A percentile compares a stretch with the other conserved stretches of the same genome.
Evolutionary conservation across 2,888 invertebrate species (phyloP).

Genomic region (Gandaritis pyraliata): DNA sequence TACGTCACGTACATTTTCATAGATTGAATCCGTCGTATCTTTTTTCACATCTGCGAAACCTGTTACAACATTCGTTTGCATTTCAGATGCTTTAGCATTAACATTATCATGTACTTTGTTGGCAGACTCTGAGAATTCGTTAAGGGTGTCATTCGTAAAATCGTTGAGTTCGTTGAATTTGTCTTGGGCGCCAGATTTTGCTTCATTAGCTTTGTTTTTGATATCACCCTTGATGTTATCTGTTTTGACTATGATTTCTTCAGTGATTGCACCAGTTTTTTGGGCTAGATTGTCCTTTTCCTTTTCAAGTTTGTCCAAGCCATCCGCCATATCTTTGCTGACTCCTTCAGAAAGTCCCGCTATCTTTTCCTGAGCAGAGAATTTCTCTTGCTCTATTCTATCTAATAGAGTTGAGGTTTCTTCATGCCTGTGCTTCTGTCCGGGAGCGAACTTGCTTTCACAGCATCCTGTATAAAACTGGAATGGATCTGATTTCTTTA

Average conservation of each 20-base stretch:
- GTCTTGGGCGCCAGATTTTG: slow-evolving; percentile 55
- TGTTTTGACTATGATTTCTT: slow-evolving; percentile 58
- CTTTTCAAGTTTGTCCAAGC: slow-evolving; percentile 63
- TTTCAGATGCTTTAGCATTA: slow-evolving; percentile 50
- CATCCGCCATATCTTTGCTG: slow-evolving; percentile 59
- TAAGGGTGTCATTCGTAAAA: slow-evolving; percentile 52
- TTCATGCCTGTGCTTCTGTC: slow-evolving; percentile 73
- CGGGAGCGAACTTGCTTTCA: slow-evolving; percentile 64
- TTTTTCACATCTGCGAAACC: slow-evolving; percentile 58
- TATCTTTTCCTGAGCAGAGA: slow-evolving; percentile 69
- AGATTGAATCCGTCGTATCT: slow-evolving; percentile 57
- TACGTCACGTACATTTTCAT: slow-evolving; percentile 64
- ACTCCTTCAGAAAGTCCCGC: slow-evolving; percentile 61
- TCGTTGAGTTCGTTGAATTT: slow-evolving; percentile 53
- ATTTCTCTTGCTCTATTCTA: slow-evolving; percentile 75
- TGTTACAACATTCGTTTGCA: slow-evolving; percentile 54
- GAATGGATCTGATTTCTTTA: slow-evolving; percentile 68
- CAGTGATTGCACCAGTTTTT: slow-evolving; percentile 56
- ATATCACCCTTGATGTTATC: slow-evolving; percentile 56
- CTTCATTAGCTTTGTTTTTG: slow-evolving; percentile 55
- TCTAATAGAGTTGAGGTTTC: slow-evolving; percentile 75
- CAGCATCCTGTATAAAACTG: slow-evolving; percentile 70
- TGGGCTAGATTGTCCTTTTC: slow-evolving; percentile 70
- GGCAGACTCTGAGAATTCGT: slow-evolving; percentile 56
- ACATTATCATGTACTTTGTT: slow-evolving; percentile 56